Evolutionary conservation across 1,140 invertebrate genomes (phyloP).

Genomic region (Nasonia giraulti): DNA sequence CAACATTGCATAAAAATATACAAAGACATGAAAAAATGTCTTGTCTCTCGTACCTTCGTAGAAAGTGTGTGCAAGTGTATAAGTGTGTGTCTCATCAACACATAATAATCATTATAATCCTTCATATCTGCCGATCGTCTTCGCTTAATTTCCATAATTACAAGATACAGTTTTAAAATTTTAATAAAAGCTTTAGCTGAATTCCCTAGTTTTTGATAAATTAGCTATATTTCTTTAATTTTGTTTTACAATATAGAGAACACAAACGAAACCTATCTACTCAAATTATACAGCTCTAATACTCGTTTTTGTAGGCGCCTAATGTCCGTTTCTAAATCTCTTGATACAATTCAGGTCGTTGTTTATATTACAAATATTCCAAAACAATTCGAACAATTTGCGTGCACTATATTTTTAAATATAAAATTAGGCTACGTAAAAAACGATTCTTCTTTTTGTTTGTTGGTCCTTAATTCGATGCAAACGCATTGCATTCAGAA

Average conservation of each 20-base stretch:
- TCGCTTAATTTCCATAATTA: slow-evolving; percentile 8
- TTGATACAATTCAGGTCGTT: slow-evolving; percentile 6
- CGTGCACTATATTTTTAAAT: background rate
- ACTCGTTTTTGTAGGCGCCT: background rate
- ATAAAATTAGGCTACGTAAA: slow-evolving; percentile 22
- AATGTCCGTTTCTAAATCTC: background rate
- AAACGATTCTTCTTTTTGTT: background rate
- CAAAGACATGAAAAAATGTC: slow-evolving; percentile 76
- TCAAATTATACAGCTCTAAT: slow-evolving; percentile 30
- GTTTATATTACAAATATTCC: background rate
- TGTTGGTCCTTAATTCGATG: slow-evolving; percentile 46
- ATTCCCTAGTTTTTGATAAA: slow-evolving; percentile 38
- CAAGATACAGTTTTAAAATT: slow-evolving; percentile 1
- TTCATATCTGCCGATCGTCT: slow-evolving; percentile 18
- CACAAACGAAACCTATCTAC: slow-evolving; percentile 39
- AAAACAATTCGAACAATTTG: background rate
- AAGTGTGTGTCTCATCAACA: slow-evolving; percentile 11
- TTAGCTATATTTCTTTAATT: slow-evolving; percentile 41
- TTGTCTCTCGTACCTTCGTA: slow-evolving; percentile 70
- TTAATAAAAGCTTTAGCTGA: slow-evolving; percentile 9
- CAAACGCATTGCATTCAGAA: slow-evolving; percentile 33
- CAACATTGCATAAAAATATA: slow-evolving; percentile 76
- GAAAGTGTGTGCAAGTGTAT: slow-evolving; percentile 13
- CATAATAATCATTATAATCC: slow-evolving; percentile 23
- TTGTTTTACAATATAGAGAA: slow-evolving; percentile 30